These are phyloP conservation scores for Raja brachyura DNA, from an alignment of 2,113 vertebrate genomes.

Conservation along the genomic window DNA sequence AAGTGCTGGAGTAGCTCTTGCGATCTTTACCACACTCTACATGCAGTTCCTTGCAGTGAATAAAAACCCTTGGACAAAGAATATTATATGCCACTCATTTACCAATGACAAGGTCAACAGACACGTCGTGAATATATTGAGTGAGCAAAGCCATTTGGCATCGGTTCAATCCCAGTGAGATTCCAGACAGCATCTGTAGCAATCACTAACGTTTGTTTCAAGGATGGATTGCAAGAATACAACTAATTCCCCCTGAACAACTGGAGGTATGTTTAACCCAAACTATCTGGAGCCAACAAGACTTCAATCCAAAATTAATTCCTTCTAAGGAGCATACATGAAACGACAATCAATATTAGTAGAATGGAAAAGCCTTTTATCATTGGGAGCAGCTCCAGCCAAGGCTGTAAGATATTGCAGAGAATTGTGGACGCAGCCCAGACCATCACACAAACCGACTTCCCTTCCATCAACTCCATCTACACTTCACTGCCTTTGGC, in stretches of 20 bases:
- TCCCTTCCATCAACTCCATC: no score
- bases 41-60: not conserved
- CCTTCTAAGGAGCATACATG: not conserved
- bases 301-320: not conserved
- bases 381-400: no score
- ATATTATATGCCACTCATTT: not conserved
- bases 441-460: no score
- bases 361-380: no score
- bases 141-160: slow-evolving; percentile 21
- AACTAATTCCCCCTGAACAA: not conserved
- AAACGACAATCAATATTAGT: not conserved
- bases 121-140: not conserved
- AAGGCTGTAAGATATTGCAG: no score
- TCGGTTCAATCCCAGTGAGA: not conserved
- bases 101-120: slow-evolving; percentile 6
- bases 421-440: no score
- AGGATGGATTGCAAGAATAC: not conserved
- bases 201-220: not conserved
- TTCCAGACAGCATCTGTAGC: not conserved
- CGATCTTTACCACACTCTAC: not conserved
- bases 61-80: slow-evolving; percentile 16
- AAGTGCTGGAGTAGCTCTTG: no score
- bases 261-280: not conserved
- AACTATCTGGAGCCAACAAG: not conserved
- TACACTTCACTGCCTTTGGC: no score